Conservation (phyloP, 2,888 invertebrate genomes). For the Cylloceria caligata region DNA sequence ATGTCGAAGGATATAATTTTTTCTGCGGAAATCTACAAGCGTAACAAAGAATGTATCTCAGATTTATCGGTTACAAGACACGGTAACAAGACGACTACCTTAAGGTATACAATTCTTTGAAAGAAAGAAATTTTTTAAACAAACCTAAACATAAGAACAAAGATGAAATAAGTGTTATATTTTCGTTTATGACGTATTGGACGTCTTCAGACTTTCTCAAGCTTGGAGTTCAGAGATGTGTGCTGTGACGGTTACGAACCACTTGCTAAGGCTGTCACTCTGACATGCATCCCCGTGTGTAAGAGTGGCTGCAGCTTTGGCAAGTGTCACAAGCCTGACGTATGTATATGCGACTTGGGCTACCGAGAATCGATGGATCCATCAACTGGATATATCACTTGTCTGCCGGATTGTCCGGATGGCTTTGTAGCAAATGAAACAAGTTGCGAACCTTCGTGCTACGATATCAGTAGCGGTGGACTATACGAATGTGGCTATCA, state of each 20-base stretch:
- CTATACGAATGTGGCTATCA: conserved; percentile 30
- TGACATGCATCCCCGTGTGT: conserved; percentile 60
- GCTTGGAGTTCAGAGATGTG: conserved; percentile 6
- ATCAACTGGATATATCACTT: conserved; percentile 64
- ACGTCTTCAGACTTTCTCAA: neutral
- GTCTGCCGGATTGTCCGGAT: conserved; percentile 79
- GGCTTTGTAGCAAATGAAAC: conserved; percentile 72
- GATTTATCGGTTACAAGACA: too few relatives aligned
- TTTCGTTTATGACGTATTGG: neutral
- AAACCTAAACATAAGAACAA: too few relatives aligned
- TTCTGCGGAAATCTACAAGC: too few relatives aligned
- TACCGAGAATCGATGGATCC: conserved; percentile 35
- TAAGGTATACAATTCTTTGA: too few relatives aligned
- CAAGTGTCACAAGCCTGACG: conserved; percentile 50
- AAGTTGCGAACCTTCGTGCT: conserved; percentile 52
- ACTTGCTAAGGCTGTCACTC: neutral
- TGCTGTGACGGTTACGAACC: conserved; percentile 65
- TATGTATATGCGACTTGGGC: conserved; percentile 60
- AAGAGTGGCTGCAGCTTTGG: conserved; percentile 54
- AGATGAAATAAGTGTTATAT: too few relatives aligned
- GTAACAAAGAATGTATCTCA: too few relatives aligned
- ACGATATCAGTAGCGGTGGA: neutral
- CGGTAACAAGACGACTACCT: too few relatives aligned
- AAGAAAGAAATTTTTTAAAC: too few relatives aligned
- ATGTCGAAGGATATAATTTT: too few relatives aligned